Percentiles rank a stretch among this genome's conserved stretches.
phyloP scores from a whole-genome alignment of 2,888 invertebrate species.

The Biston betularia region DNA sequence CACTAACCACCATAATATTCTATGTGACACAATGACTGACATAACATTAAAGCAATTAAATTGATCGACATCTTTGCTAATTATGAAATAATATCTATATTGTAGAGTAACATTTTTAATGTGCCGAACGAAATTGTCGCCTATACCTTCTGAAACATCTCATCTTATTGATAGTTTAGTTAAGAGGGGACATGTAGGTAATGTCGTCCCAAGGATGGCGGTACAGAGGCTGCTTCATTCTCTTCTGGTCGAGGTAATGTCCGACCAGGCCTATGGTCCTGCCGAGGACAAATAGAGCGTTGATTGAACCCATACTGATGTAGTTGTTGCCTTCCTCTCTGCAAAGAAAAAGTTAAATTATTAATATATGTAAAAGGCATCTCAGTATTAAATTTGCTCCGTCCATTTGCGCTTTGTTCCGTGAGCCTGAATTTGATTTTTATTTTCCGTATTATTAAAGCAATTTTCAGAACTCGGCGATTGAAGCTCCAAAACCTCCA shows the following conservation, averaged over 20 bases:
- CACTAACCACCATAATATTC: too few species aligned
- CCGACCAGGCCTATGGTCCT: slow-evolving; percentile 99
- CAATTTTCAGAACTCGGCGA: too few species aligned
- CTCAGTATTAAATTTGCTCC: too few species aligned
- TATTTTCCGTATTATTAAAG: too few species aligned
- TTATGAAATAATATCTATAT: neutral
- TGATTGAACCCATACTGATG: slow-evolving; percentile 98
- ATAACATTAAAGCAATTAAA: neutral
- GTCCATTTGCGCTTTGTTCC: too few species aligned
- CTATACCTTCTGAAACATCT: neutral
- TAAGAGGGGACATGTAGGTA: slow-evolving; percentile 82
- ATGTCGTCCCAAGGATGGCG: slow-evolving; percentile 99
- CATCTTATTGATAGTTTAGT: slow-evolving; percentile 51
- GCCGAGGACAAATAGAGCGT: slow-evolving; percentile 99
- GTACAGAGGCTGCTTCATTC: slow-evolving; percentile 99
- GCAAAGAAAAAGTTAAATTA: slow-evolving; percentile 25
- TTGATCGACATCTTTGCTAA: neutral
- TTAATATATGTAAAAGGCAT: too few species aligned
- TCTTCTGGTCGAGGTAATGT: slow-evolving; percentile 99
- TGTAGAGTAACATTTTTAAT: neutral
- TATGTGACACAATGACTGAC: neutral
- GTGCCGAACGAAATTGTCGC: neutral
- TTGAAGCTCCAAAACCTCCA: too few species aligned
- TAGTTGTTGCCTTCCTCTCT: slow-evolving; percentile 99
- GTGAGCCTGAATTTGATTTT: too few species aligned